Base-by-base conservation (phyloP, 2,888 invertebrate species). In the Hylaea fasciaria region DNA sequence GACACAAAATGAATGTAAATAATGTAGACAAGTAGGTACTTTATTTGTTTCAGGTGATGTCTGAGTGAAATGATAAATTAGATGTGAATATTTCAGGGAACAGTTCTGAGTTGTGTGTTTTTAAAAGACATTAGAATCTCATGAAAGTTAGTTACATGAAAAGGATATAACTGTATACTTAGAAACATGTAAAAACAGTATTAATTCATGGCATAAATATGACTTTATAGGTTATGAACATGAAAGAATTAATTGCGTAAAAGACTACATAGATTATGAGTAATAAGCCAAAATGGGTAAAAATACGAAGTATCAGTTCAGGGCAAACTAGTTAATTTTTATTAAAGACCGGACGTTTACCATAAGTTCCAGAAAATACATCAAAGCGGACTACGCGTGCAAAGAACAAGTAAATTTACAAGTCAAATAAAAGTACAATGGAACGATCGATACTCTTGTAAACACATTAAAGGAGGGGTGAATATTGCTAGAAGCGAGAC, bases 391-490 rank as follows among this genome's bases (percentile, higher is more conserved):
- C 74, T 73, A 75, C 76, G 70, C 76, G 79, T 76, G 77, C 77
- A 81, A 82, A 83, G 82, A 80, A 77, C 79, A 72, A 78, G 74
- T 76, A 81, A 85, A 91, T 91, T 91, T 89, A 81, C 89, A 90
- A 92, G 87, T 89, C 89, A 91, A 91, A 92, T 90, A 91, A 87
- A 88, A 87, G 69, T 84, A 87, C 87, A 89, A 87, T 86, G 80
- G 83, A 85, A 91, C 90, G 91, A 91, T 92, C 91, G 90, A 91
- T 91, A 91, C 87, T 87, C 86, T 87, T 91, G 91, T 92, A 91
- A 92, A 91, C 91, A 92, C 91, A 91, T 92, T 91, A 91, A 85
- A 85, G 82, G 87, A 86, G 87, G 87, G 82, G 78, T 65, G 52
- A 68, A 66, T 50, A 64, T 59, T 61, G 72, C 73, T 67, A 62